A percentile compares a stretch with the other conserved stretches of the same genome.
phyloP scores from a whole-genome alignment of 2,113 vertebrate genomes.

The Bufo bufo region DNA sequence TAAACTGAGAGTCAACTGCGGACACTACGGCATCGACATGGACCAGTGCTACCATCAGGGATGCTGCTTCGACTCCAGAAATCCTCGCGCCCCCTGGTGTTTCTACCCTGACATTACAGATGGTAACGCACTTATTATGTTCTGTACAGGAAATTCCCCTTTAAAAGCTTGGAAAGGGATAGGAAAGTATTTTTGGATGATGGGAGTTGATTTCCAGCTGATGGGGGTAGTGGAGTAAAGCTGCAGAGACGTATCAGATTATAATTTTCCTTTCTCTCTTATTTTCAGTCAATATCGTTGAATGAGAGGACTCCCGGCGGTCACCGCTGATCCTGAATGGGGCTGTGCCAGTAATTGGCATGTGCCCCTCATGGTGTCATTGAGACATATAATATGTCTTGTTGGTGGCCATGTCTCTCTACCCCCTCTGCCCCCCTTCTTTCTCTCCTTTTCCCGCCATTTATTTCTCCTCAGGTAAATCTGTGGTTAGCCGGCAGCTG shows the following conservation, averaged over 20 bases:
- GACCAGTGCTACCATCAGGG: conserved; percentile 56
- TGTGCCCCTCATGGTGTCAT: too few species aligned
- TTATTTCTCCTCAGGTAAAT: too few species aligned
- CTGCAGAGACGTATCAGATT: neutral
- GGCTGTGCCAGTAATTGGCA: too few species aligned
- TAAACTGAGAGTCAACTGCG: conserved; percentile 61
- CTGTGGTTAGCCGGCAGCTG: too few species aligned
- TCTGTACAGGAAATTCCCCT: neutral
- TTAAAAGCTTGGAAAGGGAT: neutral
- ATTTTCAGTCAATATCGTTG: neutral
- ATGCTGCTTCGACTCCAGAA: conserved; percentile 62
- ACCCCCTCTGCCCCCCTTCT: too few species aligned
- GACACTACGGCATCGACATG: conserved; percentile 41
- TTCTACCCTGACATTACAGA: conserved; percentile 58
- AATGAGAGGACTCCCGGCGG: neutral
- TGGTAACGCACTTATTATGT: neutral
- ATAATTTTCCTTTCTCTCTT: neutral
- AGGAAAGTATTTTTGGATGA: neutral
- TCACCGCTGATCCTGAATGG: neutral
- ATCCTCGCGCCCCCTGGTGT: conserved; percentile 59
- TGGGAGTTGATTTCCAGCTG: too few species aligned
- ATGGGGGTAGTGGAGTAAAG: neutral
- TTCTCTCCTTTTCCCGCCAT: too few species aligned
- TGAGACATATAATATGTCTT: too few species aligned
- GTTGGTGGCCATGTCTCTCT: too few species aligned